Evolutionary conservation across 2,888 invertebrate genomes (phyloP).

Genomic region (Oscheius onirici): DNA sequence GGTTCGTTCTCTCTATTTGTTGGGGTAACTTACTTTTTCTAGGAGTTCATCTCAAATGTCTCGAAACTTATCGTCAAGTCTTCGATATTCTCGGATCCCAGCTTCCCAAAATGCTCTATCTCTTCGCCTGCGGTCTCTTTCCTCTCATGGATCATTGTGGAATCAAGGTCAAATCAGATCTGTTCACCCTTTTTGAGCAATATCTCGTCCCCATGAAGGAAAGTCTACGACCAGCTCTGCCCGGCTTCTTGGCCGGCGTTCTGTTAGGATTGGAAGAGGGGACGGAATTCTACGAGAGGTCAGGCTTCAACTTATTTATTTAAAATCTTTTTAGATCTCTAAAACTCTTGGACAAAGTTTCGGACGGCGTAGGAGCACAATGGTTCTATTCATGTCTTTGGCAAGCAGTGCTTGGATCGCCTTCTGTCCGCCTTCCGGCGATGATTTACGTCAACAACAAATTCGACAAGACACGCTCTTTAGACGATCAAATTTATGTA

Average conservation of each 20-base stretch:
- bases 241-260: conserved; percentile 87
- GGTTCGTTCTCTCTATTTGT: conserved; percentile 71
- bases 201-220: conserved; percentile 86
- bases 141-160: conserved; percentile 88
- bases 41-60: conserved; percentile 86
- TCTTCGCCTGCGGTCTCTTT: conserved; percentile 80
- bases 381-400: conserved; percentile 88
- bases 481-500: conserved; percentile 83
- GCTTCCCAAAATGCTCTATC: conserved; percentile 63
- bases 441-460: conserved; percentile 83
- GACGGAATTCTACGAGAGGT: conserved; percentile 69
- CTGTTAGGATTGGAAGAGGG: conserved; percentile 79
- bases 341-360: conserved; percentile 60
- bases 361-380: conserved; percentile 78
- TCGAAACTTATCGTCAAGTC: conserved; percentile 89
- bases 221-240: conserved; percentile 82
- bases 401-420: conserved; percentile 84
- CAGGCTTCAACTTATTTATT: conserved; percentile 9
- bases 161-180: conserved; percentile 83
- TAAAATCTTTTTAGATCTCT: conserved; percentile 48
- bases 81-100: conserved; percentile 85
- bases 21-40: not conserved
- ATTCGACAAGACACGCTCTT: conserved; percentile 82
- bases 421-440: conserved; percentile 83
- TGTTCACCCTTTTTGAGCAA: conserved; percentile 85